Conservation (phyloP, 2,113 vertebrate genomes). For the Urocynchramus pylzowi region DNA sequence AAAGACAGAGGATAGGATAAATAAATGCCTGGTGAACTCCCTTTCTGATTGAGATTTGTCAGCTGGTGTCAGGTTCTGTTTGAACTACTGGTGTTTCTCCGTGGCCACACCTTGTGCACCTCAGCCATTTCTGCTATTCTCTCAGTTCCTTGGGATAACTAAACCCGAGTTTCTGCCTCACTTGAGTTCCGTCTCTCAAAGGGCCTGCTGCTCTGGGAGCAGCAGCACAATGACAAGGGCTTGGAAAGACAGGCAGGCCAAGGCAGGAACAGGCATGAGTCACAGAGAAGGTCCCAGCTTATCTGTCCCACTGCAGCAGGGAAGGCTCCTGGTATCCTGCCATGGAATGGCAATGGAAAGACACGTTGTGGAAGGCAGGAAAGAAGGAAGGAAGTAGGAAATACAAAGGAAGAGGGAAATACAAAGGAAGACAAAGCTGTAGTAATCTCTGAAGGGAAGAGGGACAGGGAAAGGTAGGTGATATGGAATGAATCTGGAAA, state of each 20-base stretch:
- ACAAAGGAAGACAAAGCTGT: neutral
- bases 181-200: neutral
- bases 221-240: neutral
- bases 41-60: neutral
- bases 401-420: neutral
- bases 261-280: neutral
- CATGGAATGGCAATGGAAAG: rapidly evolving
- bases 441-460: neutral
- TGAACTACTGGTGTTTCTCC: neutral
- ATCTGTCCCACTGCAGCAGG: neutral
- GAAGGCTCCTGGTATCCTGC: neutral
- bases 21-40: neutral
- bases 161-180: neutral
- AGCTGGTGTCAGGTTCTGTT: neutral
- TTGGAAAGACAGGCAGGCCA: neutral
- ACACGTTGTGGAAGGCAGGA: neutral
- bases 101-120: neutral
- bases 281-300: neutral
- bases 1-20: neutral
- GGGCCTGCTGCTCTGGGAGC: neutral
- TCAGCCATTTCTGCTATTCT: neutral
- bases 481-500: neutral
- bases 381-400: neutral
- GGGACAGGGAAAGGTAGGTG: neutral
- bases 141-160: neutral